phyloP scores from a whole-genome alignment of 2,888 invertebrate species.

The Cephus spinipes region DNA sequence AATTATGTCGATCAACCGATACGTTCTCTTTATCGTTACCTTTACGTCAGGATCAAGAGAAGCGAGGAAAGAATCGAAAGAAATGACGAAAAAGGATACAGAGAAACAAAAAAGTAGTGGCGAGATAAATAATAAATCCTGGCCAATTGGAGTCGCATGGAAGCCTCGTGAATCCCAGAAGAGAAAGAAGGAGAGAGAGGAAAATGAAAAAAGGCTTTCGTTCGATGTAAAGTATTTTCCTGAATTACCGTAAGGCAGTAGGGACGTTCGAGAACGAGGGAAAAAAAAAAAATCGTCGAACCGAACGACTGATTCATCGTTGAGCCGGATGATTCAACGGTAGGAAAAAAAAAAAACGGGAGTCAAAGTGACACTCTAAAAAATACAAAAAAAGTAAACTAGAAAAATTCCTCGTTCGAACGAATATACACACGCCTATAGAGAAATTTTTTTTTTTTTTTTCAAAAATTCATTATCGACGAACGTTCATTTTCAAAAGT shows the following conservation, averaged over 20 bases:
- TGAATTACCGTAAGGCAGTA: neutral
- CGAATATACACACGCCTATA: neutral
- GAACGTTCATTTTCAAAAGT: constrained; percentile 4
- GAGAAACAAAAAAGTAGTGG: constrained; percentile 14
- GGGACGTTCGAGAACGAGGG: too few species aligned
- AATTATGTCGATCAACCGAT: neutral
- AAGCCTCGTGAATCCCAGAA: constrained; percentile 17
- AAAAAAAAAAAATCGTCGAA: neutral
- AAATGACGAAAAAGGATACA: neutral
- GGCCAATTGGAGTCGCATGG: constrained; percentile 49
- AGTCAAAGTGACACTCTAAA: neutral
- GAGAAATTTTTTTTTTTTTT: neutral
- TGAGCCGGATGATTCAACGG: neutral
- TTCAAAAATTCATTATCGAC: neutral
- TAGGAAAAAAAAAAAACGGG: neutral
- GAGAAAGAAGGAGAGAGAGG: neutral
- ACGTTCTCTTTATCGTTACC: neutral
- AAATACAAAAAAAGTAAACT: neutral
- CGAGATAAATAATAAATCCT: constrained; percentile 31
- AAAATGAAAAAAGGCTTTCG: neutral
- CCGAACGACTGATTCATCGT: neutral
- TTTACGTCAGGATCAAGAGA: neutral
- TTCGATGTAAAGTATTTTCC: neutral
- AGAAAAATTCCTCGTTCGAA: too few species aligned
- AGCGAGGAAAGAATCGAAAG: constrained; percentile 9